Evolutionary conservation across 1,140 invertebrate genomes (phyloP), one percentile per base, ranked within the genome.

Genomic region (Heterodera carotae): DNA sequence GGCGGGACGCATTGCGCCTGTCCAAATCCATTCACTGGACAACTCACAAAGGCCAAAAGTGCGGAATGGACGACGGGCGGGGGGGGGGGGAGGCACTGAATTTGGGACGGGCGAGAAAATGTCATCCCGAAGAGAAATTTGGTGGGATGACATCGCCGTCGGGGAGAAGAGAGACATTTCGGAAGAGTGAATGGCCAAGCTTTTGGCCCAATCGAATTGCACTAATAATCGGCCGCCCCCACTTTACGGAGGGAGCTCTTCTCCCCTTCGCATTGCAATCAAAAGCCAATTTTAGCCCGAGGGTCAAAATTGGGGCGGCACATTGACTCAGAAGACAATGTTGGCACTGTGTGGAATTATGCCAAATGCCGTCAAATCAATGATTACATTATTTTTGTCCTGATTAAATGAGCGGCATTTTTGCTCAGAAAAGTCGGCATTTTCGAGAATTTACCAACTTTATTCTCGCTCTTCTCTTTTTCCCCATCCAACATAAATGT

Each of bases 31-130:
- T 53, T 71, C 33, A 71, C 31, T 66, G 62, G 62, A 5, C 62
- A 66, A 66, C 25, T 66, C 62, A 66, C 62, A 66, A 66, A 66
- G 48, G 48, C 15, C 48, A 53, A 53, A 53, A 53, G 48, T 15
- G 48, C 48, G 48, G 48, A 53, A n/a, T n/a, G n/a, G n/a, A n/a
- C n/a, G n/a, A n/a, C n/a, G n/a, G n/a, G n/a, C n/a, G n/a, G n/a
- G n/a, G n/a, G n/a, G n/a, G n/a, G n/a, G n/a, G 48, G 12, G 33
- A 66, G 27, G 27, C n/a, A 66, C 62, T 34, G 62, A 66, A 66
- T 66, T 66, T 29, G 62, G 62, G 33, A 66, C 27, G 62, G 62
- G 5, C 27, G 62, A 66, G 62, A 34, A 53, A 53, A 53, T 53
- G 48, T 53, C 48, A 53, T 53, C 48, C 48, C 48, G 62, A 66